Conservation (phyloP, 2,797 vertebrate genomes). For the Lepilemur ruficaudatus region DNA sequence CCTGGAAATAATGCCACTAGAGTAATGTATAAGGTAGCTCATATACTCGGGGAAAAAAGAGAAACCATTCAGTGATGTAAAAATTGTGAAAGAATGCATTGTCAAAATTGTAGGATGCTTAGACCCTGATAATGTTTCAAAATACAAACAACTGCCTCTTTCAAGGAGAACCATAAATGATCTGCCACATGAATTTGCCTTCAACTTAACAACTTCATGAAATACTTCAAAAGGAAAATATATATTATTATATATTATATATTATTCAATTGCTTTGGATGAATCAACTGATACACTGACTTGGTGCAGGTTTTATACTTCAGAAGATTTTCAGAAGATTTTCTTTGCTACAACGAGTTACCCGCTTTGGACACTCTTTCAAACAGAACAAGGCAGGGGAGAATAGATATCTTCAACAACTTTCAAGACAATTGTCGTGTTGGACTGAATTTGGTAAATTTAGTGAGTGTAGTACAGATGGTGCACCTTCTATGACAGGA, state of each 20-base stretch:
- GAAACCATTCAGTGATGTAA: neutral
- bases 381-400: neutral
- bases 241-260: neutral
- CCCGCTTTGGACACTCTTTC: neutral
- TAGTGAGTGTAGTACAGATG: neutral
- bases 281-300: neutral
- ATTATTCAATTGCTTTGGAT: neutral
- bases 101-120: neutral
- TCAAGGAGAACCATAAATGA: neutral
- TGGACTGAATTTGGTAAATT: neutral
- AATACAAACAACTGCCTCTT: neutral
- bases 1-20: neutral
- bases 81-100: neutral
- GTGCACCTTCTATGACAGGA: neutral
- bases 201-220: neutral
- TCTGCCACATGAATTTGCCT: neutral
- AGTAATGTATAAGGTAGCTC: neutral
- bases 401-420: neutral
- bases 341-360: neutral
- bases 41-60: neutral
- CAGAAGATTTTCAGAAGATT: neutral
- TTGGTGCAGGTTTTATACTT: neutral
- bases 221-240: neutral
- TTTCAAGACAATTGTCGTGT: neutral
- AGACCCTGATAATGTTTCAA: neutral